Evolutionary conservation across 1,140 invertebrate species (phyloP), one percentile per base, ranked within the genome.

Genomic region (Chrysomallon squamiferum): DNA sequence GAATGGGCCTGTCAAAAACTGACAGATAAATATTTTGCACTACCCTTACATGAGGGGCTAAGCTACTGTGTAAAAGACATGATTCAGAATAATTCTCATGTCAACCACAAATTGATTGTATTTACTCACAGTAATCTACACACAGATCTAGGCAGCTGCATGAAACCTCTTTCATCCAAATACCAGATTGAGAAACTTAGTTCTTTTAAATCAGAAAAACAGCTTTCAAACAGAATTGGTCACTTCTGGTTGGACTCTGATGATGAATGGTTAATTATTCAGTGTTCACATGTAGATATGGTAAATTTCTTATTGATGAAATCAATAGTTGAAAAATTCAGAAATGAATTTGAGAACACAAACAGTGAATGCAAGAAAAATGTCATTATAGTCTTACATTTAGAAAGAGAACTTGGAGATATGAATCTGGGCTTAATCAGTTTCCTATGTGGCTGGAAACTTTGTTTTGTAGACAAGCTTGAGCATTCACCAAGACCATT

Each of bases 151-250:
- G 30, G 45, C 13, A 13, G 35, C n/a, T 18, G 35, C 1, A 0
- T 66, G 25, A 30, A 54, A 3, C 18, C 15, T 0, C 15, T 25
- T 4, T 1, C 20, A 29, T 3, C 0, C 29, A 9, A 50, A 1
- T 0, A 32, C 33, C 66, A 68, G 30, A 43, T 22, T 45, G 67
- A 69, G 60, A 69, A 69, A 35, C 32, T 69, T 15, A 58, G 67
- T 20, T 54, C 58, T 15, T 69, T 69, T 15, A 69, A 69, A 61
- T 65, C 67, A 15, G 67, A 69, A 61, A 69, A 65, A 32, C 62
- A 69, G 20, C 22, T 69, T 13, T 52, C 35, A 15, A 20, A 13
- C 3, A 43, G 35, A 45, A 59, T 69, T 1, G 11, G 62, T 2
- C 27, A 59, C 0, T 65, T 65, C 29, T 69, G 61, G 58, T 20